Base-by-base conservation (phyloP, 2,113 vertebrate species). In the Prochilodus magdalenae region DNA sequence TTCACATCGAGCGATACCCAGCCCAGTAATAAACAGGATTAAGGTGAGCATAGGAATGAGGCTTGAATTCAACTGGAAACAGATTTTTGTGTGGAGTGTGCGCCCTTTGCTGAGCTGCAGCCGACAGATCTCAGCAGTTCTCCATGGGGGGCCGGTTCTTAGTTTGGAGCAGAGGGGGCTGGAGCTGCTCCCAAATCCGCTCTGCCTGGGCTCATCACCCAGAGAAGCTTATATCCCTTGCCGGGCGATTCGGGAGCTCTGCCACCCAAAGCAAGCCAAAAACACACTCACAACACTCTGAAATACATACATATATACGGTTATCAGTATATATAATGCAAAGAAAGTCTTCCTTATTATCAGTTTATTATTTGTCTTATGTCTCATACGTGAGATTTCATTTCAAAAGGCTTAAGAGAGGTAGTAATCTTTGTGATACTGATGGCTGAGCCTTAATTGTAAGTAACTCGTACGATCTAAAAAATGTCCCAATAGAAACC, bases 151-250 rank as follows among this genome's bases (percentile, higher is more conserved):
- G 30, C 65, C 20, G 30, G 49, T 79, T 30, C 51, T 44, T 65
- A 78, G 77, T 51, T 70, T 65, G 66, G n/a, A 18, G 77, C 20
- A 44, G 51, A 44, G 29, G 51, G 29, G 65, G 47, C 11, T 69
- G 30, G 20, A 27, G 27, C 26, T 27, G 63, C 20, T 47, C 44
- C 29, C 66, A 76, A 75, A 65, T 66, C 75, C 8, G 13, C 26
- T 33, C 53, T 57, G 7, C 53, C 30, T 40, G 33, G 53, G 65
- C 69, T 60, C 66, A 62, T 71, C 67, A 72, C 36, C 24, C 27
- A 67, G 53, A 78, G 76, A 59, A 30, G 77, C 77, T 79, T 78
- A 78, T 55, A 27, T 0, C 53, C 24, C 65, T 11, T 67, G 72
- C 62, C 47, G 15, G 30, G 66, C 22, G 76, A 16, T 51, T 8